Conservation (phyloP, 2,113 vertebrate species). For the Mus spicilegus region DNA sequence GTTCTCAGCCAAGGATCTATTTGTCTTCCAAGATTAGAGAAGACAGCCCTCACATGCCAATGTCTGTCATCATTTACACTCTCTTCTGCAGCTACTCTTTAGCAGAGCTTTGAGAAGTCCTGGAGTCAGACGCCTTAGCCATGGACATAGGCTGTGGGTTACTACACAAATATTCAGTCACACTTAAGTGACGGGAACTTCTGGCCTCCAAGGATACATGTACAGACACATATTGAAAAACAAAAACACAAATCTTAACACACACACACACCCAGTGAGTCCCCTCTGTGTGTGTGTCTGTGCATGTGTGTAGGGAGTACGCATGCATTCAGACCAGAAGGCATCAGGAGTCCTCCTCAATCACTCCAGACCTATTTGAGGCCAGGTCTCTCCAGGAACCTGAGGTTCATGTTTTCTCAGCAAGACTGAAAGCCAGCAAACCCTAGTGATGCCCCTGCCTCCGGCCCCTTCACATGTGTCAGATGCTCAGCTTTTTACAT, state of each 20-base stretch:
- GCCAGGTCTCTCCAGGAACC: neutral
- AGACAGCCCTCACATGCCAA: neutral
- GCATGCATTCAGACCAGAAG: neutral
- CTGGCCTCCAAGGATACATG: neutral
- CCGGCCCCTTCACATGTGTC: neutral
- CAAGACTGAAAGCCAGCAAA: neutral
- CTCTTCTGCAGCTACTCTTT: neutral
- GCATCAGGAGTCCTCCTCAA: neutral
- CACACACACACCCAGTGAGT: no score
- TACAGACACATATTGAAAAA: neutral
- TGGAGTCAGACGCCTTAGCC: neutral
- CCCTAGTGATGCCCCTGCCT: no score
- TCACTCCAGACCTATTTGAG: neutral
- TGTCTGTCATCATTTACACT: neutral
- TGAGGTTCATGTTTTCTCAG: neutral
- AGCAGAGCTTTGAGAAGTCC: neutral
- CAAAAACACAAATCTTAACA: no score
- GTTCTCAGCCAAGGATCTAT: neutral
- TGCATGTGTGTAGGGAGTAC: no score
- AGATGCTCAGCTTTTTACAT: neutral
- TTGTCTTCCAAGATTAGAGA: neutral
- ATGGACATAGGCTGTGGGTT: neutral
- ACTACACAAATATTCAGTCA: neutral
- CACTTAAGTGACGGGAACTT: neutral
- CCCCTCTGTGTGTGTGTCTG: neutral